Evolutionary conservation across 23 tunicate genomes (phyloP).

Genomic region (Ciona savignyi): DNA sequence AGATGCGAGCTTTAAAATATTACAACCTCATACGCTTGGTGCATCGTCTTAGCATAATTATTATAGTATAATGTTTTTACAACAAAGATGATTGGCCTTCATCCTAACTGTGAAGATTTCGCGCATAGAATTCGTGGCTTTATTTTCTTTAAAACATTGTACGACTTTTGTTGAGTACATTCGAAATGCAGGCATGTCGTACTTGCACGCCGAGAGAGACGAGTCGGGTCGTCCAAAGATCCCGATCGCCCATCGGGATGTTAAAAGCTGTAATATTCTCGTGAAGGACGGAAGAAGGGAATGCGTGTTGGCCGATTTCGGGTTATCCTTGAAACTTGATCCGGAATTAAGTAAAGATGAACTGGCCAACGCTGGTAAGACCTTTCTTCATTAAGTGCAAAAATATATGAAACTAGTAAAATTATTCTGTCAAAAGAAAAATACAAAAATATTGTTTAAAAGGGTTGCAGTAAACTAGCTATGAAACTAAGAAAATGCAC

Average conservation of each 20-base stretch:
- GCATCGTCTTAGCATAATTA: no score
- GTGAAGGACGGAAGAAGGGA: constrained; percentile 57
- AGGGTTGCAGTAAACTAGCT: no score
- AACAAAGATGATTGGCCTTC: no score
- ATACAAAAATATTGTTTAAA: neutral
- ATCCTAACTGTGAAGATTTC: no score
- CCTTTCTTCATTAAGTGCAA: no score
- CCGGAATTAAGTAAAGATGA: constrained; percentile 64
- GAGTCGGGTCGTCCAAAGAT: constrained; percentile 45
- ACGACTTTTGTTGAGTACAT: neutral
- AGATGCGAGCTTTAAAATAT: no score
- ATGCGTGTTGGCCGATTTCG: constrained; percentile 93
- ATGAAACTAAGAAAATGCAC: neutral
- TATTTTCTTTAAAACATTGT: no score
- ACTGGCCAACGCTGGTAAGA: constrained; percentile 85
- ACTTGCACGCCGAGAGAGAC: constrained; percentile 76
- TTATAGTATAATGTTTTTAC: no score
- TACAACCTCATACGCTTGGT: no score
- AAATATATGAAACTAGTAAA: no score
- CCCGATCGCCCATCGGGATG: constrained; percentile 92
- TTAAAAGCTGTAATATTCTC: constrained; percentile 83
- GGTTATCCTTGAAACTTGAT: constrained; percentile 86
- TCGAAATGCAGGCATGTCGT: constrained; percentile 49
- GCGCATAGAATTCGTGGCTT: no score
- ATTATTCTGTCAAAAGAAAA: neutral